A percentile compares a stretch with the other conserved stretches of the same genome.
phyloP scores from a whole-genome alignment of 2,797 vertebrate species.

The Enteromius argenteus region DNA sequence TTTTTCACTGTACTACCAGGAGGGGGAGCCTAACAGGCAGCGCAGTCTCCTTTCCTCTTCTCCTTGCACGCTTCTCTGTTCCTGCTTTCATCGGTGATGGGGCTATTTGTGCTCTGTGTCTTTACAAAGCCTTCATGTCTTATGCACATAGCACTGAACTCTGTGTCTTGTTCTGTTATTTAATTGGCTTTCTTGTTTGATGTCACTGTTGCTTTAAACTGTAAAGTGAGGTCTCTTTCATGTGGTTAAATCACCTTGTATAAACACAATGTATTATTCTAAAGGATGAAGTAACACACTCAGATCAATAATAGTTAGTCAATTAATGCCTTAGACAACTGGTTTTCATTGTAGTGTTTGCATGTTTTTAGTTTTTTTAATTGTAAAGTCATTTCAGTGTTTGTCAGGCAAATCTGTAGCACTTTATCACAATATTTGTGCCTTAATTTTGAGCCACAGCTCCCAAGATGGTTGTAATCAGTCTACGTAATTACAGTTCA shows the following conservation, averaged over 20 bases:
- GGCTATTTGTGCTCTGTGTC: constrained; percentile 48
- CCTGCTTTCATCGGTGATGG: constrained; percentile 56
- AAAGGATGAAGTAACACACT: neutral
- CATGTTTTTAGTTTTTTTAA: neutral
- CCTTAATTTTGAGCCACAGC: neutral
- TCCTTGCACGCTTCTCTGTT: constrained; percentile 59
- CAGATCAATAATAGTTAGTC: neutral
- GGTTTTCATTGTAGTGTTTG: neutral
- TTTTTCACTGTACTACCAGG: constrained; percentile 71
- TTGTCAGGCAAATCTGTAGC: constrained; percentile 6
- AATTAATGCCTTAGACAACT: neutral
- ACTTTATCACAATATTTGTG: constrained; percentile 12
- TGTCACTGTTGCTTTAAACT: neutral
- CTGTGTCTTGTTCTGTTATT: constrained; percentile 1
- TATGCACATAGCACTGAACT: constrained; percentile 10
- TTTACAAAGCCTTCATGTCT: constrained; percentile 37
- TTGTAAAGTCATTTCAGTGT: neutral
- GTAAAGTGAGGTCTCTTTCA: neutral
- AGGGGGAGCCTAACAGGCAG: constrained; percentile 67
- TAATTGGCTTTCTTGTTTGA: constrained; percentile 42
- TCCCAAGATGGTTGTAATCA: neutral
- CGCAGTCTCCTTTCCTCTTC: constrained; percentile 43
- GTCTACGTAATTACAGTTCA: neutral
- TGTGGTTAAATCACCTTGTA: neutral
- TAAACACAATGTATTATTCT: neutral